Base-by-base conservation (phyloP, 1,140 invertebrate genomes). In the Adoxophyes honmai region DNA sequence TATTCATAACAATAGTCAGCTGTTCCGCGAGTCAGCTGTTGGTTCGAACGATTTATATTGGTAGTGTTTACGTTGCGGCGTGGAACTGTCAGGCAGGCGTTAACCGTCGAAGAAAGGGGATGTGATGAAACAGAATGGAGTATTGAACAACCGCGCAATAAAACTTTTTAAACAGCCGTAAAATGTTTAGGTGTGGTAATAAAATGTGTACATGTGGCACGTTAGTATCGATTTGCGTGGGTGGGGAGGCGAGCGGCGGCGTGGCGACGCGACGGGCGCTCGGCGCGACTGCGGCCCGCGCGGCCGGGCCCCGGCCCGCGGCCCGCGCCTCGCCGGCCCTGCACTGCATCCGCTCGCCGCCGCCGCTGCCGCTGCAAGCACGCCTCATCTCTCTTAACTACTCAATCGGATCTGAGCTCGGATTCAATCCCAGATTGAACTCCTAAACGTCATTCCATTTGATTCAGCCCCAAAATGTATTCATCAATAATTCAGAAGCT, bases 181-280 rank as follows among this genome's bases (percentile, higher is more conserved):
- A 76, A 74, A 63, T 79, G 52, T 76, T 77, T 74, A 77, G 60
- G 66, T 75, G 61, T 56, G 11, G 67, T 58, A 67, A 73, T 72
- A 75, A 75, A 71, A 66, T 55, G 66, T 78, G 58, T 28, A 28
- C 52, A 73, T 71, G 60, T 77, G 62, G 64, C 38, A 66, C 62
- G 60, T 58, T 65, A 57, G 66, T 78, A 85, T 85, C 69, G 81
- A 82, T 81, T 81, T 69, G 61, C 52, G 69, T 66, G 60, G 55
- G 62, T 55, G 60, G 15, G 52, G 59, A 56, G 59, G 56, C 59
- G 63, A 28, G 62, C 39, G 55, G 63, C 71, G 72, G 60, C 76
- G 73, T 71, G 57, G 44, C 52, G 66, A 70, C 78, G 70, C 74
- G 73, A 48, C 76, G 78, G 61, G 62, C 65, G 68, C 75, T 68